Evolutionary conservation across 2,797 vertebrate species (phyloP).

Genomic region (Micrastur ruficollis): DNA sequence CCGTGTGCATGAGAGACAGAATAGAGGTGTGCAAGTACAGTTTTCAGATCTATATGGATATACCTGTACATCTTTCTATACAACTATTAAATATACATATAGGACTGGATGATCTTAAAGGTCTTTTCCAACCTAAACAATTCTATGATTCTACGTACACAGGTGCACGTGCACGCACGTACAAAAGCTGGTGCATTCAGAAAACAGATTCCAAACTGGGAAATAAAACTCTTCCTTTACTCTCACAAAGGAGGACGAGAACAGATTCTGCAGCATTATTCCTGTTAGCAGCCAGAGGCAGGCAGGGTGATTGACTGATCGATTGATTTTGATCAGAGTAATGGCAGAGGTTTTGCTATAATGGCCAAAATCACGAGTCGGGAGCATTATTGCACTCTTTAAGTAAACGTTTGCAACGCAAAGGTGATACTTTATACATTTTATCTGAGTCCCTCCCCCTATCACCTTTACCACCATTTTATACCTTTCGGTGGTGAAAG

Average conservation of each 20-base stretch:
- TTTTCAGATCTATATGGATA: not conserved
- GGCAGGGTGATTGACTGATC: not conserved
- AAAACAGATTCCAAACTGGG: not conserved
- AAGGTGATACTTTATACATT: not conserved
- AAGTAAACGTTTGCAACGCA: not conserved
- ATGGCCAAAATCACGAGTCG: not conserved
- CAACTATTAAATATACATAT: not conserved
- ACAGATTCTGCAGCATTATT: not conserved
- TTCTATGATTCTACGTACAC: not conserved
- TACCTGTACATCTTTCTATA: not conserved
- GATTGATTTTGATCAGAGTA: not conserved
- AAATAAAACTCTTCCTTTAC: not conserved
- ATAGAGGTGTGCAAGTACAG: not conserved
- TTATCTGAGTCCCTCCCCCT: not conserved
- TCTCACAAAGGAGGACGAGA: not conserved
- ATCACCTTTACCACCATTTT: not conserved
- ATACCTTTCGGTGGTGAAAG: not conserved
- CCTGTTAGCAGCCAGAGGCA: not conserved
- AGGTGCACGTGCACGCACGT: accelerated
- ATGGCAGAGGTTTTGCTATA: not conserved
- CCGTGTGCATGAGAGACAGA: not conserved
- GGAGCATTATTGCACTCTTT: not conserved
- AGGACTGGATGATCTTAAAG: not conserved
- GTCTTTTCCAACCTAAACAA: not conserved
- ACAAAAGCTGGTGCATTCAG: not conserved